Base-by-base conservation (phyloP, 2,113 vertebrate genomes). In the Upupa epops region DNA sequence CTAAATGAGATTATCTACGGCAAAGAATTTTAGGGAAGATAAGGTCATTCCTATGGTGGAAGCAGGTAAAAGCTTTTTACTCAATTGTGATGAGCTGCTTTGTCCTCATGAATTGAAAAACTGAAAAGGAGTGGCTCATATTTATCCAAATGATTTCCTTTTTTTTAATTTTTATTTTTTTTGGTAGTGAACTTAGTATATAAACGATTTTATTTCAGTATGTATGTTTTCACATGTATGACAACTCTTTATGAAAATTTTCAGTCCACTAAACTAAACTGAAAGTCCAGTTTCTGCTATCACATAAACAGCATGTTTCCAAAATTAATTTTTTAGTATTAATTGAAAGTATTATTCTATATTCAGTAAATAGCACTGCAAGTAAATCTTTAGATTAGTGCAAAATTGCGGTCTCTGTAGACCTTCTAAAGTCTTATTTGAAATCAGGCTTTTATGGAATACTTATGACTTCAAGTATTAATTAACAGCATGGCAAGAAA, bases 141-240 rank as follows among this genome's bases (percentile, higher is more conserved):
- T 74, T 34, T 48, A 36, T 34, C 19, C 4, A 1, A 2, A 46
- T 79, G 11, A 42, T 42, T 11, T 42, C 40, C 40, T 42, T 46
- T 11, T 48, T 70, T 46, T 13, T 42, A 20, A 6, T 77, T n/a
- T 66, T 46, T 8, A 61, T 77, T 82, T 45, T 64, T 79, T 75
- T 86, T 91, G 80, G 86, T 49, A 79, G 95, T 92, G 32, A 64
- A 79, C 63, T 77, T 89, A 74, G 61, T 86, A 66, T 90, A 95
- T 88, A 93, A 97, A 96, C 72, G 65, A 94, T 66, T 75, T 80
- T 92, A 88, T 96, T 96, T 94, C 83, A 94, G 83, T 55, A 92
- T 88, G 11, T 17, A 25, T 18, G 51, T 10, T 36, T 28, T 81
- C 28, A 68, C 34, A 8, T 6, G 2, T 54, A 40, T 58, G 22